A percentile compares a stretch with the other conserved stretches of the same genome.
These are phyloP conservation scores for Bufo bufo DNA, from an alignment of 2,113 vertebrate species.

Conservation along the genomic window DNA sequence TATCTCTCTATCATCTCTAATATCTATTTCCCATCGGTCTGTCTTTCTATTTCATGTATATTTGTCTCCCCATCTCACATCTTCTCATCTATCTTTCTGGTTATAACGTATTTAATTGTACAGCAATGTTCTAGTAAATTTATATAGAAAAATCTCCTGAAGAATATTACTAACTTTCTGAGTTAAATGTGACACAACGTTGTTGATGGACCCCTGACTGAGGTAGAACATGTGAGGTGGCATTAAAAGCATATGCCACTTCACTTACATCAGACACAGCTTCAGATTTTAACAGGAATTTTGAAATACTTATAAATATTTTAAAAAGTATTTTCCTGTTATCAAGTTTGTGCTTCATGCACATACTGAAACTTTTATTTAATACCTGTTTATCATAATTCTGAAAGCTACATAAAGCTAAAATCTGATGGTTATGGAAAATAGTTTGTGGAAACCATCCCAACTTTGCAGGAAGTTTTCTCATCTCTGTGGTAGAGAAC, in stretches of 20 bases:
- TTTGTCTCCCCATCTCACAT: not conserved
- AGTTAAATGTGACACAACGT: not conserved
- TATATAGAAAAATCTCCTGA: not conserved
- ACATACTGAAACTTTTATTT: not conserved
- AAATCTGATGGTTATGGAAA: not conserved
- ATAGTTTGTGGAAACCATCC: not conserved
- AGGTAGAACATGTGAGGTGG: slow-evolving; percentile 4
- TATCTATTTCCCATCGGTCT: not conserved
- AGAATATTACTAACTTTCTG: not conserved
- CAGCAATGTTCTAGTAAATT: not conserved
- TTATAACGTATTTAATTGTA: not conserved
- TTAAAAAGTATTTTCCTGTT: slow-evolving; percentile 33
- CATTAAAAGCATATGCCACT: slow-evolving; percentile 32
- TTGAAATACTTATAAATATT: slow-evolving; percentile 33
- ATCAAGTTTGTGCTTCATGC: not conserved
- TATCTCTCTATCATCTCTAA: not conserved
- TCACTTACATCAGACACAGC: slow-evolving; percentile 20
- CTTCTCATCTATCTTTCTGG: not conserved
- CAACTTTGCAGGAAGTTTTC: no score
- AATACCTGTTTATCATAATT: not conserved
- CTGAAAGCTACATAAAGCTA: not conserved
- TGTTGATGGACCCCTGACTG: slow-evolving; percentile 34
- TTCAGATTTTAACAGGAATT: slow-evolving; percentile 27
- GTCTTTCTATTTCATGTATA: not conserved
- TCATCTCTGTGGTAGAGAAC: no score